These are phyloP conservation scores for Rattus rattus DNA, from an alignment of 2,113 vertebrate genomes.

Conservation along the genomic window DNA sequence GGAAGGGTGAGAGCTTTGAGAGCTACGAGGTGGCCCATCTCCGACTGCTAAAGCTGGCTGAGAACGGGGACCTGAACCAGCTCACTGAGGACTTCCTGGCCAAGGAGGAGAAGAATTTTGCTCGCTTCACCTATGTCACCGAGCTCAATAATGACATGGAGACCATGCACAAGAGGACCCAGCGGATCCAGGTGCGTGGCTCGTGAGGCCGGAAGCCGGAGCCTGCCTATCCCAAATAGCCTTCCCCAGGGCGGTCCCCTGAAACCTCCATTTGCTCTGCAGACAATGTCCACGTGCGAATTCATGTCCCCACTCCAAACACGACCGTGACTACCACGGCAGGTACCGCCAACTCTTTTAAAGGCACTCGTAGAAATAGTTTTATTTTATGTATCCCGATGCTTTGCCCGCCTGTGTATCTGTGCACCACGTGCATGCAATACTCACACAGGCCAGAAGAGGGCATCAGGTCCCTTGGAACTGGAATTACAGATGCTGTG, in stretches of 20 bases:
- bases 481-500: background rate
- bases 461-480: background rate
- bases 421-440: background rate
- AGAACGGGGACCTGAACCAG: conserved; percentile 13
- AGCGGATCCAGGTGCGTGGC: conserved; percentile 82
- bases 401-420: too few species aligned
- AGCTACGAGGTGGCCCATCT: conserved; percentile 79
- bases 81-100: conserved; percentile 70
- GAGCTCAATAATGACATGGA: conserved; percentile 82
- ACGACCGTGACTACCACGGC: background rate
- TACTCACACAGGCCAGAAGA: background rate
- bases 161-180: conserved; percentile 70
- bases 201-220: background rate
- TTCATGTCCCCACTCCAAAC: too few species aligned
- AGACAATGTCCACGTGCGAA: background rate
- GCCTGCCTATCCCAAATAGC: too few species aligned
- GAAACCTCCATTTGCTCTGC: background rate
- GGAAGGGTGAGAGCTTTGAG: conserved; percentile 79
- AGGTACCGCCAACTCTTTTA: background rate
- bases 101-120: conserved; percentile 84
- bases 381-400: background rate
- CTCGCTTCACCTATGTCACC: conserved; percentile 73
- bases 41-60: conserved; percentile 77
- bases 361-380: background rate
- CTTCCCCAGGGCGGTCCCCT: background rate